phyloP scores from a whole-genome alignment of 2,888 invertebrate genomes.

The Callyntrura sp. region DNA sequence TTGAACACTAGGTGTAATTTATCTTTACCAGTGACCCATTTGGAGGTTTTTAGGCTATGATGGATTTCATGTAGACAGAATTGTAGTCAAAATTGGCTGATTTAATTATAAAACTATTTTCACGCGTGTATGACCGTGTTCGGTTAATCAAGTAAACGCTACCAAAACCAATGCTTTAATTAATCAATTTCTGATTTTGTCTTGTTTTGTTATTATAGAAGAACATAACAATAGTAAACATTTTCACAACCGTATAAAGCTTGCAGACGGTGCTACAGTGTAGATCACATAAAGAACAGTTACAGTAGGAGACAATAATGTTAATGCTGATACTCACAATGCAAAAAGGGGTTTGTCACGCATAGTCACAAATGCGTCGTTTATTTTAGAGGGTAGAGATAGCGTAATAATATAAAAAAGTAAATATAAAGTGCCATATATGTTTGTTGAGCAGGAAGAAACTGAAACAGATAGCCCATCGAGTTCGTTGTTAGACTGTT shows the following conservation, averaged over 20 bases:
- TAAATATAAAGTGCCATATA: constrained; percentile 13
- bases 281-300: neutral
- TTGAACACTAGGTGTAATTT: constrained; percentile 1
- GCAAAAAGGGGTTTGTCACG: neutral
- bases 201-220: neutral
- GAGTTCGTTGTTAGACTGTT: neutral
- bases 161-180: constrained; percentile 56
- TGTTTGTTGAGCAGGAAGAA: neutral
- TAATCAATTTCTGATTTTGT: constrained; percentile 12
- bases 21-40: constrained; percentile 43
- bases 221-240: neutral
- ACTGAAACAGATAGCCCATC: constrained; percentile 25
- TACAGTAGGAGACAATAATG: no score
- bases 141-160: constrained; percentile 30
- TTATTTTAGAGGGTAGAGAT: no score
- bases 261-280: no score
- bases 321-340: neutral
- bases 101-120: constrained; percentile 36
- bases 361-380: neutral
- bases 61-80: constrained; percentile 1
- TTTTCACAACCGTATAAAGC: no score
- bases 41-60: neutral
- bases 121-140: neutral
- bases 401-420: neutral
- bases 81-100: constrained; percentile 28